Percentiles rank a stretch among this genome's conserved stretches.
Evolutionary conservation across 2,888 invertebrate species (phyloP).

Genomic region (Hydraecia micacea): DNA sequence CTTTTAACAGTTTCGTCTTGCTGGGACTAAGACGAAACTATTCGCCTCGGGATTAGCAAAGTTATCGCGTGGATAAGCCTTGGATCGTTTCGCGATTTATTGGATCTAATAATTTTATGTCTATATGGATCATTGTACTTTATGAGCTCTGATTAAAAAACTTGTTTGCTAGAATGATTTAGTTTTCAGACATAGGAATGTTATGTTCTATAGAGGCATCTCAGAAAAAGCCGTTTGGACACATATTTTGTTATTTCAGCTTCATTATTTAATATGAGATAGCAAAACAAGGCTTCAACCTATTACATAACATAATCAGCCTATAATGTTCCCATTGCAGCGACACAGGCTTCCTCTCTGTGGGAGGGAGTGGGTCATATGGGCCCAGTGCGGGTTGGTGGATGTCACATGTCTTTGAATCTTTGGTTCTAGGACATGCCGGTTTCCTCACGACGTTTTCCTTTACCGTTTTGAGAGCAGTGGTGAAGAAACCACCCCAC

Average conservation of each 20-base stretch:
- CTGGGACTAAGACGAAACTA: slow-evolving; percentile 35
- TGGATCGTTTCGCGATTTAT: slow-evolving; percentile 53
- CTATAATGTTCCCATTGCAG: neutral
- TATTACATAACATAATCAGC: neutral
- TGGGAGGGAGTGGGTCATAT: neutral
- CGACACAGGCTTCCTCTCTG: neutral
- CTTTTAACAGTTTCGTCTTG: slow-evolving; percentile 56
- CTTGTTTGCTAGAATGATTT: neutral
- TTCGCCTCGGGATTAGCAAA: slow-evolving; percentile 52
- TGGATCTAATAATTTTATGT: slow-evolving; percentile 46
- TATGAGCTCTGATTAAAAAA: slow-evolving; percentile 46
- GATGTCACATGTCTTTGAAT: neutral
- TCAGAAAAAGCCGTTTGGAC: neutral
- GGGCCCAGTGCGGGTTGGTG: neutral
- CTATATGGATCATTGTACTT: slow-evolving; percentile 30
- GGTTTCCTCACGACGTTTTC: neutral
- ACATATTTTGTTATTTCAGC: neutral
- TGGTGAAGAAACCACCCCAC: neutral
- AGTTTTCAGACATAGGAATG: neutral
- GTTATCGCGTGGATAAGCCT: slow-evolving; percentile 54
- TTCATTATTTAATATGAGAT: too few relatives aligned
- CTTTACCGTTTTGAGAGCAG: neutral
- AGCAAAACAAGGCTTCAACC: too few relatives aligned
- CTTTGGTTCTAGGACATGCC: neutral
- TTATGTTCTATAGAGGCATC: neutral